A percentile compares a stretch with the other conserved stretches of the same genome.
These are phyloP conservation scores for Muschampia plurimacula DNA, from an alignment of 2,888 invertebrate genomes.

Conservation along the genomic window DNA sequence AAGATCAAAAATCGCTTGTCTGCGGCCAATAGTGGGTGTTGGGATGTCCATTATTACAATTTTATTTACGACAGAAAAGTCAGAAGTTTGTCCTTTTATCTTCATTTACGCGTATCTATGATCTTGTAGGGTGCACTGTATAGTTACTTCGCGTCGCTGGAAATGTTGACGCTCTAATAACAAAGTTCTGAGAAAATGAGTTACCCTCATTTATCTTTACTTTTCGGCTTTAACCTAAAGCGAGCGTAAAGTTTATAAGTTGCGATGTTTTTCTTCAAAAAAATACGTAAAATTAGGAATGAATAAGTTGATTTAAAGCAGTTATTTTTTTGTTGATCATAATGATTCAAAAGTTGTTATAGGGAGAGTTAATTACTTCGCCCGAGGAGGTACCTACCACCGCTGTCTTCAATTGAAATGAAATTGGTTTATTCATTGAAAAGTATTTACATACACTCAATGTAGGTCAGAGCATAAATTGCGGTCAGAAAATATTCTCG, in stretches of 20 bases:
- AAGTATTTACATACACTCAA: no score
- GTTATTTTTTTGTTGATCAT: no score
- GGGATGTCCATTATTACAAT: slow-evolving; percentile 27
- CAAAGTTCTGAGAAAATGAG: slow-evolving; percentile 13
- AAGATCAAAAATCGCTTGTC: background rate
- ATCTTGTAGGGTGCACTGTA: background rate
- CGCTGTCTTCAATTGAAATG: no score
- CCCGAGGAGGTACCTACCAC: no score
- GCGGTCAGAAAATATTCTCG: no score
- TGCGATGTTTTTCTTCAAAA: background rate
- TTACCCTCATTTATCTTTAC: slow-evolving; percentile 10
- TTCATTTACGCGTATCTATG: slow-evolving; percentile 18
- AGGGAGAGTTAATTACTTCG: no score
- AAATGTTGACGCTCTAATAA: slow-evolving; percentile 6
- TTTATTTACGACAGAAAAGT: slow-evolving; percentile 24
- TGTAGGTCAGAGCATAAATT: no score
- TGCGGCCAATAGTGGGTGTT: background rate
- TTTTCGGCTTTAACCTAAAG: slow-evolving; percentile 5
- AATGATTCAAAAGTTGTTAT: no score
- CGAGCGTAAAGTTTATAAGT: background rate
- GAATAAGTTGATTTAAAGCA: background rate
- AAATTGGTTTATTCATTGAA: no score
- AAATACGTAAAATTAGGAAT: background rate
- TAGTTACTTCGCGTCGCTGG: background rate
- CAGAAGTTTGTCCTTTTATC: slow-evolving; percentile 25